These are phyloP conservation scores for Chaenodraco wilsoni DNA, from an alignment of 2,797 vertebrate species.

Conservation along the genomic window DNA sequence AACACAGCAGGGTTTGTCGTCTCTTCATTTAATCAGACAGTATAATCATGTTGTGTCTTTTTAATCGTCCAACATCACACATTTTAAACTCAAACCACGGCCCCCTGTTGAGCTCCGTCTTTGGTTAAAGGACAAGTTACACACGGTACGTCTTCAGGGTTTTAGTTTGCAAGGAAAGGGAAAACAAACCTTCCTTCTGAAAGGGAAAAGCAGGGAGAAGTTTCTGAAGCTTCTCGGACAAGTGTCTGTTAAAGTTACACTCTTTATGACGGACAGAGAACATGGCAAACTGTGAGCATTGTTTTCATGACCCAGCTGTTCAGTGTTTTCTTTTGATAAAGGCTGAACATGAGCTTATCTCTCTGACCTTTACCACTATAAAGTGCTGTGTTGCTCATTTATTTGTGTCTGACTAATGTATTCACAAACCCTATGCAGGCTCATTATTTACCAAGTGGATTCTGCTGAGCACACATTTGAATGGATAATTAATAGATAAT, in stretches of 20 bases:
- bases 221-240: not conserved
- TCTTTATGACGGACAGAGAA: not conserved
- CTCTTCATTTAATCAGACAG: not conserved
- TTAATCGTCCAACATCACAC: not conserved
- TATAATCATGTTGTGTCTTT: constrained; percentile 1
- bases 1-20: not conserved
- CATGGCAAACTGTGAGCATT: not conserved
- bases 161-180: not conserved
- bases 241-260: not conserved
- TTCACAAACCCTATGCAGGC: constrained; percentile 52
- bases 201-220: not conserved
- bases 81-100: not conserved
- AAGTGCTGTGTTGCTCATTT: constrained; percentile 42
- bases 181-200: too few species aligned
- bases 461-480: constrained; percentile 72
- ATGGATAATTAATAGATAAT: constrained; percentile 73
- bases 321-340: constrained; percentile 41
- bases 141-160: not conserved
- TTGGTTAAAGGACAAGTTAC: not conserved
- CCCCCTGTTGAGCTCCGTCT: not conserved
- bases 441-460: constrained; percentile 68
- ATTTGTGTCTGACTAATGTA: constrained; percentile 58
- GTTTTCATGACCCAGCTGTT: constrained; percentile 16
- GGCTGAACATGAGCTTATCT: constrained; percentile 39
- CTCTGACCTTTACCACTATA: constrained; percentile 53